A percentile compares a stretch with the other conserved stretches of the same genome.
These are phyloP conservation scores for Tigriopus japonicus DNA, from an alignment of 1,140 invertebrate genomes.

Conservation along the genomic window DNA sequence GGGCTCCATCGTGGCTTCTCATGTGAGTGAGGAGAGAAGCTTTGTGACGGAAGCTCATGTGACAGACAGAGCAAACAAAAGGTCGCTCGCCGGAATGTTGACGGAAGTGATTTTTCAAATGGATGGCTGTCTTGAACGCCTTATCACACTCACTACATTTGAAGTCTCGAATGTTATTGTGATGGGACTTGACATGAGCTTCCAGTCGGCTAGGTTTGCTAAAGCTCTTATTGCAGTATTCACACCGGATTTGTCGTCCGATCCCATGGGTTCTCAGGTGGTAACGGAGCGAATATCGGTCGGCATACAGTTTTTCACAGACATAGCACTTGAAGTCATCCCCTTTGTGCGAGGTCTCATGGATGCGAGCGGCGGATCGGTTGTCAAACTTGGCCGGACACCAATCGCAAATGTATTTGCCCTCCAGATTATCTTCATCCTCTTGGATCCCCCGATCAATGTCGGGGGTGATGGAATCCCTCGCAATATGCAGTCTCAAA, in stretches of 20 bases:
- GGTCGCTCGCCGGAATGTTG: conserved; percentile 22
- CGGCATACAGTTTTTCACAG: conserved; percentile 10
- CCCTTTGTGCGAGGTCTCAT: conserved; percentile 6
- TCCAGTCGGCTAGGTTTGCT: conserved; percentile 5
- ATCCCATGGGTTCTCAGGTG: conserved; percentile 12
- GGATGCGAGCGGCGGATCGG: conserved; percentile 1
- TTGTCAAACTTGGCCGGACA: conserved; percentile 14
- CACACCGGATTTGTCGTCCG: conserved; percentile 10
- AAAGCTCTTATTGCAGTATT: conserved; percentile 14
- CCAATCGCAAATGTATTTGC: conserved; percentile 12
- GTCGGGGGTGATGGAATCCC: conserved; percentile 14
- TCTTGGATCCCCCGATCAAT: background rate
- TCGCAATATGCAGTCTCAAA: conserved; percentile 9
- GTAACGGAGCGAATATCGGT: conserved; percentile 13
- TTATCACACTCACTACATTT: conserved; percentile 18
- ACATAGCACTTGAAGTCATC: conserved; percentile 9
- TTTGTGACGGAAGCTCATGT: conserved; percentile 52
- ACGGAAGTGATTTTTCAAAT: conserved; percentile 19
- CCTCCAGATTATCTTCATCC: conserved; percentile 1
- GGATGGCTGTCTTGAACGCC: conserved; percentile 17
- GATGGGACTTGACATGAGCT: conserved; percentile 14
- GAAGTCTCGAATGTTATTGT: conserved; percentile 18
- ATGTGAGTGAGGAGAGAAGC: conserved; percentile 52
- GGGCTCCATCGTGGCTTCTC: conserved; percentile 23
- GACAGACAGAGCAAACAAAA: conserved; percentile 19